Evolutionary conservation across 2,797 vertebrate genomes (phyloP).

Genomic region (Jordanella pulchra): DNA sequence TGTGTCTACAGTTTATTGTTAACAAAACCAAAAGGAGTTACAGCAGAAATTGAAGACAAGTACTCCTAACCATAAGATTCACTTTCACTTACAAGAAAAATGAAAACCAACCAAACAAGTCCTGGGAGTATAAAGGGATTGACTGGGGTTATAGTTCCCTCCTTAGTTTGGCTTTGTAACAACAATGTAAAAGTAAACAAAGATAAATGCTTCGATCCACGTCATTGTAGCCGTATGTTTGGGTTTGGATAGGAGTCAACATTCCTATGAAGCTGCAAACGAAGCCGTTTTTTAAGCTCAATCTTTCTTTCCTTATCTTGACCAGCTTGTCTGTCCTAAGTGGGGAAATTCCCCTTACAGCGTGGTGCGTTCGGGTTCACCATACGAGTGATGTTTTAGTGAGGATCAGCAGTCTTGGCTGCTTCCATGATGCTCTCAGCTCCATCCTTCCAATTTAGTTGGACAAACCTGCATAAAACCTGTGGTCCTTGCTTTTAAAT

Average conservation of each 20-base stretch:
- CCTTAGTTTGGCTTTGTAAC: neutral
- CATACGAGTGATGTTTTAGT: neutral
- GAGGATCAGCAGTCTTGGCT: neutral
- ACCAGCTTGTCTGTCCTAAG: neutral
- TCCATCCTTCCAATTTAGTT: neutral
- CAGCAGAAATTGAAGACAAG: neutral
- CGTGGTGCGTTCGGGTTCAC: neutral
- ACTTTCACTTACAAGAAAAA: neutral
- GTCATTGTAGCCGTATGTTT: too few relatives aligned
- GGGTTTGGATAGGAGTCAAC: too few relatives aligned
- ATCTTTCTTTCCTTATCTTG: too few relatives aligned
- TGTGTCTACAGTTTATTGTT: neutral
- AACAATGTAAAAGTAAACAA: neutral
- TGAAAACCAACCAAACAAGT: neutral
- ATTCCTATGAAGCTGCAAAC: too few relatives aligned
- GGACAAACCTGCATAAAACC: neutral
- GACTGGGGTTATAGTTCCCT: neutral
- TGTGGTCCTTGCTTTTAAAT: neutral
- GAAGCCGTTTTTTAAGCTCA: too few relatives aligned
- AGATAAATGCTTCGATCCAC: neutral
- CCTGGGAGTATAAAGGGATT: neutral
- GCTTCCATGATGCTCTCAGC: too few relatives aligned
- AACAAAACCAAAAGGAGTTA: neutral
- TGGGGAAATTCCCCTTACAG: neutral
- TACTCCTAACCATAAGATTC: neutral